These are phyloP conservation scores for Erinaceus europaeus DNA, from an alignment of 2,113 vertebrate genomes.

Conservation along the genomic window DNA sequence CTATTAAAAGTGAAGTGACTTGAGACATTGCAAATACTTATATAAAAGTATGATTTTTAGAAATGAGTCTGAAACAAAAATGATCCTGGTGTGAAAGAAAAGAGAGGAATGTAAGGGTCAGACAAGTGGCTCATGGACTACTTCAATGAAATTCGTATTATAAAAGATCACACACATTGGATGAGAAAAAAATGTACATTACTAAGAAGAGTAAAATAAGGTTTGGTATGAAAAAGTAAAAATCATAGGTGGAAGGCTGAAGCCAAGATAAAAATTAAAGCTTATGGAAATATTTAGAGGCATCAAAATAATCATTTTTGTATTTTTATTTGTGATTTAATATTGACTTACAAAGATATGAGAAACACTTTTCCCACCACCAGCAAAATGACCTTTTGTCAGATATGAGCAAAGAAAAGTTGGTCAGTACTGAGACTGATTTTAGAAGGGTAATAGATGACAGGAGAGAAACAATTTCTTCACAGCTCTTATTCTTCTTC, in stretches of 20 bases:
- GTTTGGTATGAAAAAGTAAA: not conserved
- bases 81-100: slow-evolving; percentile 24
- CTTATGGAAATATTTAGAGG: not conserved
- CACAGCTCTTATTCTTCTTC: not conserved
- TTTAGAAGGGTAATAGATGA: not conserved
- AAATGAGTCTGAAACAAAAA: not conserved
- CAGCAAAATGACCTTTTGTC: slow-evolving; percentile 36
- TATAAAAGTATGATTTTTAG: not conserved
- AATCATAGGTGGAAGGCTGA: not conserved
- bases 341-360: too few relatives aligned
- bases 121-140: not conserved
- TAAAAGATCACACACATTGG: not conserved
- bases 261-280: not conserved
- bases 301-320: too few relatives aligned
- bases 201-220: not conserved
- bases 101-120: not conserved
- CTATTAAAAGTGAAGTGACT: not conserved
- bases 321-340: too few relatives aligned
- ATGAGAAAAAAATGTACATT: not conserved
- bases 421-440: not conserved
- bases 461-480: not conserved
- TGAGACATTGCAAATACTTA: not conserved
- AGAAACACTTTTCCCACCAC: too few relatives aligned
- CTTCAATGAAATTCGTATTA: not conserved
- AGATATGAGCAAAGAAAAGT: not conserved